These are phyloP conservation scores for Gadus macrocephalus DNA, from an alignment of 2,113 vertebrate species.

Conservation along the genomic window DNA sequence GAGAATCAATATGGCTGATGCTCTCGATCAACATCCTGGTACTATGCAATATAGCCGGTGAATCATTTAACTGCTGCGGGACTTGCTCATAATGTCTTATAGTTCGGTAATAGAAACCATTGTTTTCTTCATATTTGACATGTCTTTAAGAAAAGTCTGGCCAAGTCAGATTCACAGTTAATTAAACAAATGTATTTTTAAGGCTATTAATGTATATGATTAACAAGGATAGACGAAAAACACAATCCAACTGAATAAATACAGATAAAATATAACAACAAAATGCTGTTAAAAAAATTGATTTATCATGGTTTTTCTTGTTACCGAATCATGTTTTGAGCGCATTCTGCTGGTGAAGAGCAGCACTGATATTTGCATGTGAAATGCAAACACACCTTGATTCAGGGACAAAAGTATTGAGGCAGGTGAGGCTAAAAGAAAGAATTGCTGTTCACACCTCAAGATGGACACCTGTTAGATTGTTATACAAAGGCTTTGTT, in stretches of 20 bases:
- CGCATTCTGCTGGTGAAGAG: no score
- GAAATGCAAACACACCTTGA: slow-evolving; percentile 56
- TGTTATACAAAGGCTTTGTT: slow-evolving; percentile 52
- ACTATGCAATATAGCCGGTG: slow-evolving; percentile 71
- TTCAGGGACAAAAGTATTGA: slow-evolving; percentile 47
- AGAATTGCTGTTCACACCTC: slow-evolving; percentile 33
- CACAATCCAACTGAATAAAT: no score
- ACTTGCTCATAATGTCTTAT: slow-evolving; percentile 48
- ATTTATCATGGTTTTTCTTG: no score
- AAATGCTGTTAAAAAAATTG: no score
- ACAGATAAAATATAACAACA: no score
- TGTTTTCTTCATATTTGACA: no score
- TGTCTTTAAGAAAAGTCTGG: no score
- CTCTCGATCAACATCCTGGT: slow-evolving; percentile 77
- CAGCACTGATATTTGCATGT: slow-evolving; percentile 21
- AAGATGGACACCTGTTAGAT: slow-evolving; percentile 69
- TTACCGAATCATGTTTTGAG: no score
- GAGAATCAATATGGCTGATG: slow-evolving; percentile 75
- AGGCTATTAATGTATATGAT: no score
- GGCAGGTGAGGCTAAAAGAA: slow-evolving; percentile 49
- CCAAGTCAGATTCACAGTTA: not conserved
- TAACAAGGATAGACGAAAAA: no score
- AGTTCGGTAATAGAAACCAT: no score
- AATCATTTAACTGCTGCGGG: slow-evolving; percentile 76
- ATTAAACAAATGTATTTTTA: not conserved